Evolutionary conservation across 2,888 invertebrate genomes (phyloP).

Genomic region (Hartigia nigra): DNA sequence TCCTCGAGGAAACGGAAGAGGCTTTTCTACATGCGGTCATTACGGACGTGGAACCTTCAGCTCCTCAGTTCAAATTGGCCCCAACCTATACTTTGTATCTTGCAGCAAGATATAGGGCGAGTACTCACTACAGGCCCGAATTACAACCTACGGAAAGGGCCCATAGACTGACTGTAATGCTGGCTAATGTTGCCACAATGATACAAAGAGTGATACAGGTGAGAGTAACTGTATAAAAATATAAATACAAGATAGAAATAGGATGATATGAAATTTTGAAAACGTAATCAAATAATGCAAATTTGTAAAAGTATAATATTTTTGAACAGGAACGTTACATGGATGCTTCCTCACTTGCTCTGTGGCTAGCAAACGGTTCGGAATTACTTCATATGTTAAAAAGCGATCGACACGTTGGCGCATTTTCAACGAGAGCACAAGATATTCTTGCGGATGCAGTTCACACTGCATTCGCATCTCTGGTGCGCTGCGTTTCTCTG

Average conservation of each 20-base stretch:
- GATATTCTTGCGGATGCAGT: slow-evolving; percentile 94
- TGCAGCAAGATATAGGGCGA: slow-evolving; percentile 92
- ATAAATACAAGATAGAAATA: background rate
- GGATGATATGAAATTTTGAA: background rate
- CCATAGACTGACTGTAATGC: slow-evolving; percentile 87
- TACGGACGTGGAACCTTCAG: slow-evolving; percentile 87
- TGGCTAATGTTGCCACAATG: slow-evolving; percentile 90
- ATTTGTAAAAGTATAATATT: background rate
- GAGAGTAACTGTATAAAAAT: slow-evolving; percentile 25
- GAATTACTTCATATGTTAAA: slow-evolving; percentile 96
- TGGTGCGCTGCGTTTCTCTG: slow-evolving; percentile 82
- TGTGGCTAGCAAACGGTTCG: slow-evolving; percentile 98
- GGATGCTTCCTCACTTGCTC: slow-evolving; percentile 87
- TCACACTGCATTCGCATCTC: slow-evolving; percentile 86
- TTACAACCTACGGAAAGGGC: slow-evolving; percentile 92
- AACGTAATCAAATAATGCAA: background rate
- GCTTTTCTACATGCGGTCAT: slow-evolving; percentile 90
- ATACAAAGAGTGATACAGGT: slow-evolving; percentile 88
- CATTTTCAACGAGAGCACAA: slow-evolving; percentile 92
- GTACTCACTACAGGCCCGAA: slow-evolving; percentile 94
- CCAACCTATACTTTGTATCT: slow-evolving; percentile 97
- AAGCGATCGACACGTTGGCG: slow-evolving; percentile 93
- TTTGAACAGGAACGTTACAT: slow-evolving; percentile 78
- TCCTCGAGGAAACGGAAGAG: slow-evolving; percentile 94
- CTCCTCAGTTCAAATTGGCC: slow-evolving; percentile 93